These are phyloP conservation scores for Cinclus cinclus DNA, from an alignment of 2,113 vertebrate species.

Conservation along the genomic window DNA sequence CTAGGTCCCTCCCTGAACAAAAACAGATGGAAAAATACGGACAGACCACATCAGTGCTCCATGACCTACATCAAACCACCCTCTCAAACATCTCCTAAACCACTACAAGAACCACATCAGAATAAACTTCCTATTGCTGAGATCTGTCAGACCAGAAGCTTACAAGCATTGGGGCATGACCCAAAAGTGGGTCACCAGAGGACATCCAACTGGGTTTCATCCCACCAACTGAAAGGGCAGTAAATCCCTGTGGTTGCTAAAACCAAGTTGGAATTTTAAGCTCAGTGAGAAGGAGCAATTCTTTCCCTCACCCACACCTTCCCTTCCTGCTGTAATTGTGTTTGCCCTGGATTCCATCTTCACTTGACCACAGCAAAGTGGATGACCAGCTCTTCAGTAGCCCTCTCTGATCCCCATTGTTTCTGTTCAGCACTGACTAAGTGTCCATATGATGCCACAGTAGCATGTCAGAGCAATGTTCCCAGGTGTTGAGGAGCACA, in stretches of 20 bases:
- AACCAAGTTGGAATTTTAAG: constrained; percentile 51
- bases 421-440: not conserved
- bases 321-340: not conserved
- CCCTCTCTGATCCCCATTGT: not conserved
- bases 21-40: constrained; percentile 70
- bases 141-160: constrained; percentile 49
- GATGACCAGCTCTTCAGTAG: not conserved
- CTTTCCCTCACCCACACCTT: constrained; percentile 14
- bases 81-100: constrained; percentile 59
- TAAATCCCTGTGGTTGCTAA: constrained; percentile 52
- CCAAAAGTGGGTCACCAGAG: constrained; percentile 62
- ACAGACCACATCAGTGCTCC: constrained; percentile 70
- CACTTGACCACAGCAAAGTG: not conserved
- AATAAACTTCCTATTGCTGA: constrained; percentile 68
- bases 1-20: constrained; percentile 62
- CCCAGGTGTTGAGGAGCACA: not conserved
- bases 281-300: constrained; percentile 25
- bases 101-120: constrained; percentile 64
- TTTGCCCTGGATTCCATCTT: not conserved
- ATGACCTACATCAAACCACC: constrained; percentile 51
- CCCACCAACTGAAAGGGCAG: constrained; percentile 35
- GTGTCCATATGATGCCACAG: not conserved
- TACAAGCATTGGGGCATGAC: constrained; percentile 40
- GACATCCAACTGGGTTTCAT: constrained; percentile 52
- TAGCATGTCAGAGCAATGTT: not conserved